A percentile compares a stretch with the other conserved stretches of the same genome.
Conservation (phyloP, 1,140 invertebrate genomes). For the Drosophila micromelanica region DNA sequence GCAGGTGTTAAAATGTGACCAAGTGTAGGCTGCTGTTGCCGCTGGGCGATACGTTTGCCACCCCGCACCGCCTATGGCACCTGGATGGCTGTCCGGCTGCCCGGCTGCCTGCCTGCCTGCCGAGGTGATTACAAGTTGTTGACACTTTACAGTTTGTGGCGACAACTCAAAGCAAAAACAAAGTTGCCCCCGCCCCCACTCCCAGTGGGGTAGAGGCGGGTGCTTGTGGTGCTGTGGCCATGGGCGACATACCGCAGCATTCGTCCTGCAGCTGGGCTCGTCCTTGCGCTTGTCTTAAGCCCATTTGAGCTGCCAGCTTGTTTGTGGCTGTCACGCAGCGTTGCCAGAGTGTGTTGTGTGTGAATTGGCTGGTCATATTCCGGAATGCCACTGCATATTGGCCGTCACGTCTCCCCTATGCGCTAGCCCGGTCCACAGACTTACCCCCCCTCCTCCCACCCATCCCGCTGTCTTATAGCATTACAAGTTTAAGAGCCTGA, state of each 20-base stretch:
- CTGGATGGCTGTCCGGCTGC: not conserved
- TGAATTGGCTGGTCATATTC: constrained; percentile 48
- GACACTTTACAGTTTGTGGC: constrained; percentile 81
- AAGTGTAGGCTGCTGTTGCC: constrained; percentile 61
- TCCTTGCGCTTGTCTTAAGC: constrained; percentile 46
- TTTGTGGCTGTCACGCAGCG: constrained; percentile 38
- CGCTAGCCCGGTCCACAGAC: not conserved
- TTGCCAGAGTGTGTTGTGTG: constrained; percentile 35
- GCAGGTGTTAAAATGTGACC: constrained; percentile 83
- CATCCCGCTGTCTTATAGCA: constrained; percentile 11
- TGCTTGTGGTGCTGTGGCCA: constrained; percentile 55
- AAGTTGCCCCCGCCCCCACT: constrained; percentile 48
- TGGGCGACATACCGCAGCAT: constrained; percentile 62
- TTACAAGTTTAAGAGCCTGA: constrained; percentile 63
- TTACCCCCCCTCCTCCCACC: not conserved
- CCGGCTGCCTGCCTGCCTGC: constrained; percentile 3
- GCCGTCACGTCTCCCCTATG: constrained; percentile 22
- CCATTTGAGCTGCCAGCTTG: constrained; percentile 62
- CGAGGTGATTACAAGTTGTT: constrained; percentile 80
- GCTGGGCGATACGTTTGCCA: constrained; percentile 39
- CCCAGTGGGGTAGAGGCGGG: not conserved
- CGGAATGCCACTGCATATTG: constrained; percentile 53
- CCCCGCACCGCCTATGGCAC: constrained; percentile 4
- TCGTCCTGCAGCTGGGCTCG: constrained; percentile 21
- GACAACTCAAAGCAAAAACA: constrained; percentile 74